phyloP scores from a whole-genome alignment of 2,888 invertebrate genomes.

The Synergus japonicus region DNA sequence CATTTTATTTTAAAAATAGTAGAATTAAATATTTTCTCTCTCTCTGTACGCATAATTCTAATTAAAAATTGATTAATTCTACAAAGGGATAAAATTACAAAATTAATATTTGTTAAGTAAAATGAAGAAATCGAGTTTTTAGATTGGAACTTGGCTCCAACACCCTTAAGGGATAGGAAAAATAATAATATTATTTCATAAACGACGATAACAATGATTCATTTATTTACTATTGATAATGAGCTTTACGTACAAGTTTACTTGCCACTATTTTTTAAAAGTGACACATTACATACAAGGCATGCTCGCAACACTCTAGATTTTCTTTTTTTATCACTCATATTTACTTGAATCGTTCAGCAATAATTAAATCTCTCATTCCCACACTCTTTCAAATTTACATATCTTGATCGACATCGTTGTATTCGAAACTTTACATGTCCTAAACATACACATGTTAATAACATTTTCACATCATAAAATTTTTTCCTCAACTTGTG shows the following conservation, averaged over 20 bases:
- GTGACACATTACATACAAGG: slow-evolving; percentile 9
- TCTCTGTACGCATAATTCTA: too few relatives aligned
- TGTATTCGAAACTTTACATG: background rate
- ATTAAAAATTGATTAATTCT: too few relatives aligned
- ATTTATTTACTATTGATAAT: slow-evolving; percentile 19
- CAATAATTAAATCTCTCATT: background rate
- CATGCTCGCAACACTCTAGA: background rate
- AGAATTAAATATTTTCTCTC: too few relatives aligned
- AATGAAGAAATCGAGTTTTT: too few relatives aligned
- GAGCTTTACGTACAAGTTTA: slow-evolving; percentile 18
- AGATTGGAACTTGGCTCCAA: too few relatives aligned
- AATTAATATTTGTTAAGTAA: too few relatives aligned
- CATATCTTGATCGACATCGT: background rate
- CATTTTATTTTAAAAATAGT: too few relatives aligned
- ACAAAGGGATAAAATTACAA: too few relatives aligned
- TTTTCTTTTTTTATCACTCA: background rate
- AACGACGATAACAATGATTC: slow-evolving; percentile 28
- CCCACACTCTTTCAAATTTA: background rate
- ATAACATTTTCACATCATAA: background rate
- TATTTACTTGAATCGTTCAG: slow-evolving; percentile 2
- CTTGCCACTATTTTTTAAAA: background rate
- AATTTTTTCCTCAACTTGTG: background rate
- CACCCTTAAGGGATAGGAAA: background rate
- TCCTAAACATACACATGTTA: background rate
- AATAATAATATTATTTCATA: background rate